A percentile compares a stretch with the other conserved stretches of the same genome.
These are phyloP conservation scores for Lepilemur ruficaudatus DNA, from an alignment of 2,797 vertebrate species.

Conservation along the genomic window DNA sequence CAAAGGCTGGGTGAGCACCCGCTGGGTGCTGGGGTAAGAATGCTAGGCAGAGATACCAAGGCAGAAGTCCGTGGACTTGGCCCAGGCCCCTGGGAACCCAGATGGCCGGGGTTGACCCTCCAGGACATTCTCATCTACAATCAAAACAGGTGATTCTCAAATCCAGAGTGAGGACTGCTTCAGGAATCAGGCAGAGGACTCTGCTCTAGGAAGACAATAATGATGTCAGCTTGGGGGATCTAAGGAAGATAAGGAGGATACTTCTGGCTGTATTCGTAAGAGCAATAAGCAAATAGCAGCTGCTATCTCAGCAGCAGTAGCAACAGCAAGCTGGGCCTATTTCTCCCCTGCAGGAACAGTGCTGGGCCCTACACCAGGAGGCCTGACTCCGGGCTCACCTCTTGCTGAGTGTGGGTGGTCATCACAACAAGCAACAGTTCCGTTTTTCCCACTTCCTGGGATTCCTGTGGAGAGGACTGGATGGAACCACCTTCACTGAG, in stretches of 20 bases:
- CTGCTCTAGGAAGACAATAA: neutral
- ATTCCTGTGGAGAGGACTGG: constrained; percentile 10
- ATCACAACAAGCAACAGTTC: neutral
- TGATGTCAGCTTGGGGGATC: neutral
- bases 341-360: neutral
- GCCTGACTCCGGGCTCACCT: neutral
- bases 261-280: neutral
- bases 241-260: neutral
- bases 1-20: neutral
- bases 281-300: neutral
- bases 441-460: constrained; percentile 27
- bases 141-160: neutral
- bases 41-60: neutral
- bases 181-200: neutral
- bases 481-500: neutral
- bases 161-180: neutral
- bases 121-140: neutral
- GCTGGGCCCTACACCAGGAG: constrained; percentile 1
- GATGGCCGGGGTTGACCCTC: neutral
- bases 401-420: constrained; percentile 17
- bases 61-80: neutral
- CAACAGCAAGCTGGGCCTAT: neutral
- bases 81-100: neutral
- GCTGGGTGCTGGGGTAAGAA: neutral
- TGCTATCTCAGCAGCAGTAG: neutral